A percentile compares a stretch with the other conserved stretches of the same genome.
phyloP scores from a whole-genome alignment of 2,797 vertebrate genomes.

The Poeciliopsis presidionis region DNA sequence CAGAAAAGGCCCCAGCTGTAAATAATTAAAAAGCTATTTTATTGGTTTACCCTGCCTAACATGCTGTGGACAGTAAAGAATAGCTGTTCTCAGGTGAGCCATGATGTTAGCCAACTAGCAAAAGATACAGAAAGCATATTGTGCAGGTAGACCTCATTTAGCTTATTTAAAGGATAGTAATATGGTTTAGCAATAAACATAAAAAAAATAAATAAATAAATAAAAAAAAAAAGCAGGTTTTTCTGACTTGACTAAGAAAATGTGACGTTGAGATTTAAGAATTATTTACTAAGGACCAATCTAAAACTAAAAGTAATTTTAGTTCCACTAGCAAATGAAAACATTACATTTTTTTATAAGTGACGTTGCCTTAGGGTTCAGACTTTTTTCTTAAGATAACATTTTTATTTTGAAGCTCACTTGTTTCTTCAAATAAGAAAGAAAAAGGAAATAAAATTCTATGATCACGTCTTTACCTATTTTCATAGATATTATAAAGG shows the following conservation, averaged over 20 bases:
- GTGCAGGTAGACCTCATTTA: constrained; percentile 36
- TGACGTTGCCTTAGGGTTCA: constrained; percentile 15
- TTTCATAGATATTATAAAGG: constrained; percentile 25
- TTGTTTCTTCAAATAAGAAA: constrained; percentile 18
- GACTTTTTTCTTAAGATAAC: constrained; percentile 10
- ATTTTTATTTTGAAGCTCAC: constrained; percentile 25
- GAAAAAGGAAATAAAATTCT: constrained; percentile 14
- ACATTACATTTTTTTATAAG: constrained; percentile 6
- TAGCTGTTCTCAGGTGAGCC: constrained; percentile 74
- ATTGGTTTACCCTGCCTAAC: constrained; percentile 66
- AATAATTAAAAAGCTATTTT: constrained; percentile 80
- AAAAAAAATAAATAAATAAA: no score
- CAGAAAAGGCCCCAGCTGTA: constrained; percentile 52
- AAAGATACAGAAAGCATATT: constrained; percentile 63
- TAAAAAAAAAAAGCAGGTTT: constrained; percentile 1
- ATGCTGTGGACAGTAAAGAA: constrained; percentile 64
- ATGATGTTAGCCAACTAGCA: constrained; percentile 53
- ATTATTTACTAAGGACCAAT: background rate
- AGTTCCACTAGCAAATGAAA: constrained; percentile 21
- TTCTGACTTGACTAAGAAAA: constrained; percentile 9
- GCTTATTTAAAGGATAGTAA: constrained; percentile 30
- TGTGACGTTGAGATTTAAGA: constrained; percentile 1
- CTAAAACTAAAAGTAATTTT: background rate
- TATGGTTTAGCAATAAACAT: constrained; percentile 14
- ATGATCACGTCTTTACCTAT: constrained; percentile 23